These are phyloP conservation scores for Nasua narica DNA, from an alignment of 2,797 vertebrate species.

Conservation along the genomic window DNA sequence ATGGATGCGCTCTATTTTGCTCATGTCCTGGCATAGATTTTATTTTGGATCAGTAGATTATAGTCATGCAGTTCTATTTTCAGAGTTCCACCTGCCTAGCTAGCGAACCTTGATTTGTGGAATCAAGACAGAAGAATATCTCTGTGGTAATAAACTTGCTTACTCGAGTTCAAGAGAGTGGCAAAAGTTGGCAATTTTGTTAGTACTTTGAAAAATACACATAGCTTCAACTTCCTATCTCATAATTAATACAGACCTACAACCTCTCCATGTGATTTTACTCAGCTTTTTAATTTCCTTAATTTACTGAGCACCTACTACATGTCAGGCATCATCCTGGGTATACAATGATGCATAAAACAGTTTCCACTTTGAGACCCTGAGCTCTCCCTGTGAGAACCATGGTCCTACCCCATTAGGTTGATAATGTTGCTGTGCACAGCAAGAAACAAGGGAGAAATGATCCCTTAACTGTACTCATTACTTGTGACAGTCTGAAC, in stretches of 20 bases:
- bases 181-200: not conserved
- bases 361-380: not conserved
- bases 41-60: not conserved
- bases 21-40: not conserved
- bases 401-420: not conserved
- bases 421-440: not conserved
- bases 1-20: not conserved
- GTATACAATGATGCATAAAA: not conserved
- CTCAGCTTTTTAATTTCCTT: not conserved
- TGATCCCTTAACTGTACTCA: not conserved
- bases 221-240: not conserved
- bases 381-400: not conserved
- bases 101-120: not conserved
- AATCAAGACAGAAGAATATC: not conserved
- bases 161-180: not conserved
- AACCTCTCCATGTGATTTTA: fast-evolving
- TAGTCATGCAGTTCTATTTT: not conserved
- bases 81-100: not conserved
- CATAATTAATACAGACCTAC: not conserved
- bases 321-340: not conserved
- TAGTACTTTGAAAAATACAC: not conserved
- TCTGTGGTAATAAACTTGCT: not conserved
- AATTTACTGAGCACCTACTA: not conserved
- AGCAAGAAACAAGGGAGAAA: not conserved
- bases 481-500: not conserved